Evolutionary conservation across 2,888 invertebrate species (phyloP).

Genomic region (Polymixis lichenea): DNA sequence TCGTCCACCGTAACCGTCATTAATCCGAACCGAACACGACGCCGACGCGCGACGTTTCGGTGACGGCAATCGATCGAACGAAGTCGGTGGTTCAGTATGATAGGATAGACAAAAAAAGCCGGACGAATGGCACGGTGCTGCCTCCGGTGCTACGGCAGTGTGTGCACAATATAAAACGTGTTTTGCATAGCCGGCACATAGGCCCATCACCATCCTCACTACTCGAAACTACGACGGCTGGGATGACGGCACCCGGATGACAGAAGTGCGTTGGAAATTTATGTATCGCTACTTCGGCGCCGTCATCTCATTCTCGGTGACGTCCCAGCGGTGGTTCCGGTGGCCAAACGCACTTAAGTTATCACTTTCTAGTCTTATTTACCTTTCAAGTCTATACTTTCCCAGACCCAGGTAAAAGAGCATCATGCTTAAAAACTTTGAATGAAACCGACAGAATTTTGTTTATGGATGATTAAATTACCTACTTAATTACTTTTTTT

Average conservation of each 20-base stretch:
- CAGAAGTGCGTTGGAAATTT: not conserved
- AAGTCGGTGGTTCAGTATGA: not conserved
- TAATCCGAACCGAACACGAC: not conserved
- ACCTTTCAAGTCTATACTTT: not conserved
- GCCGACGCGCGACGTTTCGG: not conserved
- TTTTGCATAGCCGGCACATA: not conserved
- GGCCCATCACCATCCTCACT: not conserved
- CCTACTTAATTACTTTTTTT: not conserved
- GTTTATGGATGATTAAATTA: not conserved
- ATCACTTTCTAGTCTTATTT: not conserved
- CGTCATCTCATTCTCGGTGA: not conserved
- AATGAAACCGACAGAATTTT: not conserved
- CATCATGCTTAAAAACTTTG: not conserved
- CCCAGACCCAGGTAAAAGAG: not conserved
- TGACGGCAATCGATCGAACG: not conserved
- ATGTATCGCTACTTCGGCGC: too few species aligned
- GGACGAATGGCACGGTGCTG: not conserved
- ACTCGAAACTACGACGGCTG: not conserved
- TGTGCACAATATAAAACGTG: not conserved
- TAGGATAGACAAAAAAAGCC: not conserved
- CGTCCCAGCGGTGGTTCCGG: not conserved
- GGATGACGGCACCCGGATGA: not conserved
- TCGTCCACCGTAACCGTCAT: not conserved
- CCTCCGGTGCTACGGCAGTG: too few species aligned
- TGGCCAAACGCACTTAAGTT: not conserved